Conservation (phyloP, 2,797 vertebrate genomes). For the Rhabdophis nuchalis region DNA sequence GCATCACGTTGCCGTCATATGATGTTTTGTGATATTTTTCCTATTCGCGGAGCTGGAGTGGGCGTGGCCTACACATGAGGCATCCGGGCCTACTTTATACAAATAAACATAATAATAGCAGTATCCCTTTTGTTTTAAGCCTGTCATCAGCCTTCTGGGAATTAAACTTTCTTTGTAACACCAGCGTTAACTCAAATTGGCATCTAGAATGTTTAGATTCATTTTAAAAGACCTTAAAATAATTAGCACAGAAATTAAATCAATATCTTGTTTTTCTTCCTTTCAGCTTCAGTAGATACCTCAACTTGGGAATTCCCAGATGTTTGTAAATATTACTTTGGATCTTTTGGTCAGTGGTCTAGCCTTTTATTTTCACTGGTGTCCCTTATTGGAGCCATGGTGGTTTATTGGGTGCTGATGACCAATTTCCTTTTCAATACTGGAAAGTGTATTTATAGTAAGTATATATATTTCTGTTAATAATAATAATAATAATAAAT, state of each 20-base stretch:
- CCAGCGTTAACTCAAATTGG: not conserved
- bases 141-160: not conserved
- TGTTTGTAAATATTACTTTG: conserved; percentile 92
- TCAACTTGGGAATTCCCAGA: conserved; percentile 94
- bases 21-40: too few species aligned
- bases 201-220: not conserved
- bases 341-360: conserved; percentile 89
- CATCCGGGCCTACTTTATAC: not conserved
- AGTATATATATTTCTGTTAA: conserved; percentile 63
- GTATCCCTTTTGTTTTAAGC: not conserved
- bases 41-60: too few species aligned
- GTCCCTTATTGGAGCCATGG: conserved; percentile 92
- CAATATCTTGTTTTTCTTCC: conserved; percentile 16
- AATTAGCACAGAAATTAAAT: not conserved
- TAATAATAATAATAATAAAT: too few species aligned
- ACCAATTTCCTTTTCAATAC: conserved; percentile 96
- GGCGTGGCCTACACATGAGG: too few species aligned
- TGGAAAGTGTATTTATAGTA: conserved; percentile 93
- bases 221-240: not conserved
- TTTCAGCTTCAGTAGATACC: conserved; percentile 79
- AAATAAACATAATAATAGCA: not conserved
- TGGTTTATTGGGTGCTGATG: conserved; percentile 99
- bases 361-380: conserved; percentile 92
- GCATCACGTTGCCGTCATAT: too few species aligned
- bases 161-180: not conserved